Base-by-base conservation (phyloP, 2,888 invertebrate species). In the Lacanobia wlatinum region DNA sequence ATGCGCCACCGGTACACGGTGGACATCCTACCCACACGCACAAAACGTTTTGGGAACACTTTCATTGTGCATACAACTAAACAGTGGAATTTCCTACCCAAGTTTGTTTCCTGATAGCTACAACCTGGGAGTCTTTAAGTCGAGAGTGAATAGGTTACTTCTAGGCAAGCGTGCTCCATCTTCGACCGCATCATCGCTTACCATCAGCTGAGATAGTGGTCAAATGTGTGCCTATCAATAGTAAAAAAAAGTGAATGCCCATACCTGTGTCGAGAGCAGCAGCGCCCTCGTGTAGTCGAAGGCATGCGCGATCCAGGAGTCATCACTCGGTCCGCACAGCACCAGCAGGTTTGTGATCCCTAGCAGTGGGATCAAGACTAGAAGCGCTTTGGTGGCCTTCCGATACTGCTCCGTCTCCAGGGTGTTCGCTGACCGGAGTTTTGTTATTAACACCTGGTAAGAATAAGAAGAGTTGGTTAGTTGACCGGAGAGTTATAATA, bases 271-370 rank as follows among this genome's bases (percentile, higher is more conserved):
- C 21, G 99, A 99, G 65, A 99, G 97, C 84, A 99, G 96, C 12
- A 98, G 95, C 5, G 99, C 98, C 75, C 99, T 97, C 7, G 97
- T 94, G 87, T 98, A 98, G 80, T 97, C 97, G 91, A 98, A 98
- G 76, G 98, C 97, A 88, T 97, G 97, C 55, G 97, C 97, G 83
- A 97, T 97, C 87, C 97, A 97, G 34, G 98, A 97, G 82, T 98
- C 97, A 73, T 98, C 97, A 46, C 97, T 97, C 0, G 99, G 99
- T 0, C 98, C 98, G 66, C 97, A 97, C 66, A 99, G 96, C 73
- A 99, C 97, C 78, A 99, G 96, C 80, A 99, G 96, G 94, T 99
- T 99, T 1, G 99, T 99, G 85, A 99, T 98, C 62, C 99, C 99
- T 80, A 99, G 97, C 70, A 99, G 97, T n/a, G 99, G 99, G 90